These are phyloP conservation scores for Apotomis betuletana DNA, from an alignment of 2,888 invertebrate species.

Conservation along the genomic window DNA sequence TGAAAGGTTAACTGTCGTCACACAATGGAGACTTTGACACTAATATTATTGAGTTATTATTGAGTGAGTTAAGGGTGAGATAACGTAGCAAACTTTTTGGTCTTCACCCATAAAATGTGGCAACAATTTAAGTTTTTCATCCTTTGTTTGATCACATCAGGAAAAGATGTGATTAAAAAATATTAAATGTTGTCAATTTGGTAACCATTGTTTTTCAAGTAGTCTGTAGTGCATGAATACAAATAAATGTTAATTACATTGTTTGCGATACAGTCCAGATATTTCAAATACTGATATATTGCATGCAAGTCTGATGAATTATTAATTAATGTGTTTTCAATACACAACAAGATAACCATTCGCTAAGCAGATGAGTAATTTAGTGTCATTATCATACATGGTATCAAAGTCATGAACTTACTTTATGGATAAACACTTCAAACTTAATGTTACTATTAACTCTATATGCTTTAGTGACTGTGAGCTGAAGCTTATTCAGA, in stretches of 20 bases:
- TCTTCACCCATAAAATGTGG: too few relatives aligned
- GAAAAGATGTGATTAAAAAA: too few relatives aligned
- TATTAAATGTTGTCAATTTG: too few relatives aligned
- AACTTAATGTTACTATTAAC: constrained; percentile 98
- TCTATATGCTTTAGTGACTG: constrained; percentile 97
- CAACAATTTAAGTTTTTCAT: too few relatives aligned
- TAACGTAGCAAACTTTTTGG: too few relatives aligned
- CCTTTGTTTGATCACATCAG: too few relatives aligned
- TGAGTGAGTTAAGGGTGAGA: too few relatives aligned
- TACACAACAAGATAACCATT: constrained; percentile 15
- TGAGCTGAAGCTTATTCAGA: constrained; percentile 94
- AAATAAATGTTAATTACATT: not conserved
- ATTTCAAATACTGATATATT: not conserved
- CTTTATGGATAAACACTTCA: constrained; percentile 99
- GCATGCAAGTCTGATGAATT: not conserved
- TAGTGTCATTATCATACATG: not conserved
- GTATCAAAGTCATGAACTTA: constrained; percentile 55
- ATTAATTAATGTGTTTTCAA: constrained; percentile 5
- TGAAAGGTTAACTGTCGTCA: too few relatives aligned
- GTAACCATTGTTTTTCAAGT: too few relatives aligned
- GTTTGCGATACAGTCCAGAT: not conserved
- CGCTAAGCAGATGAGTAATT: not conserved
- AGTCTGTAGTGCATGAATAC: too few relatives aligned
- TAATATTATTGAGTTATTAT: too few relatives aligned
- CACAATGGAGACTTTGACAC: too few relatives aligned